These are phyloP conservation scores for Oreochromis aureus DNA, from an alignment of 2,113 vertebrate genomes.

Conservation along the genomic window DNA sequence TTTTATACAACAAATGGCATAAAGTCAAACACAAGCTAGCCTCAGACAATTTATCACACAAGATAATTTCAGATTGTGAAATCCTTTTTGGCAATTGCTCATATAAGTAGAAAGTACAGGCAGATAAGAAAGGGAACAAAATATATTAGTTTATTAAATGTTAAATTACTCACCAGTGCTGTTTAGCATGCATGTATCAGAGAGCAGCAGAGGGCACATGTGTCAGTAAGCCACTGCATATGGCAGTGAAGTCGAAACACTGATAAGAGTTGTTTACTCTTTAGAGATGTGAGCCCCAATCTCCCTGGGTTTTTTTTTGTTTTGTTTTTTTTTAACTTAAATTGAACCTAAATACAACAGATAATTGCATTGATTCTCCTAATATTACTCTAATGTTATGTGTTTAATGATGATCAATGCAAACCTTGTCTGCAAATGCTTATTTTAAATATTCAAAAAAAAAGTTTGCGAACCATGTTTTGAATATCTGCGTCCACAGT, in stretches of 20 bases:
- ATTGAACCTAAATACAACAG: neutral
- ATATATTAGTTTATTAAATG: neutral
- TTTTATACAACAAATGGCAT: neutral
- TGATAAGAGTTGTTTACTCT: conserved; percentile 11
- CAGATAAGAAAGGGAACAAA: neutral
- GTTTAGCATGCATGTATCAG: neutral
- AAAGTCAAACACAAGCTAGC: neutral
- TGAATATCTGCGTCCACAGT: neutral
- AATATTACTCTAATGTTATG: neutral
- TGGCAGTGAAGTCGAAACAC: neutral
- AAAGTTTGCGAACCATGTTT: neutral
- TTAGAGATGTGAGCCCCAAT: neutral
- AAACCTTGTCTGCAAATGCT: neutral
- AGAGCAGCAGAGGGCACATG: neutral
- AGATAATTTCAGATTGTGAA: neutral
- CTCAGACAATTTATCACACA: neutral
- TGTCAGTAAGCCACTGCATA: neutral
- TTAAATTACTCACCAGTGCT: neutral
- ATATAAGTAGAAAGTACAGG: neutral
- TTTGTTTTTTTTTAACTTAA: neutral
- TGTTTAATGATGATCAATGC: neutral
- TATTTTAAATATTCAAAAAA: neutral
- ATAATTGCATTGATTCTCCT: neutral
- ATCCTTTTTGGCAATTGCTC: neutral
- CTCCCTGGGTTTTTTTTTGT: neutral